A percentile compares a stretch with the other conserved stretches of the same genome.
These are phyloP conservation scores for Serranus cabrilla DNA, from an alignment of 2,797 vertebrate species.

Conservation along the genomic window DNA sequence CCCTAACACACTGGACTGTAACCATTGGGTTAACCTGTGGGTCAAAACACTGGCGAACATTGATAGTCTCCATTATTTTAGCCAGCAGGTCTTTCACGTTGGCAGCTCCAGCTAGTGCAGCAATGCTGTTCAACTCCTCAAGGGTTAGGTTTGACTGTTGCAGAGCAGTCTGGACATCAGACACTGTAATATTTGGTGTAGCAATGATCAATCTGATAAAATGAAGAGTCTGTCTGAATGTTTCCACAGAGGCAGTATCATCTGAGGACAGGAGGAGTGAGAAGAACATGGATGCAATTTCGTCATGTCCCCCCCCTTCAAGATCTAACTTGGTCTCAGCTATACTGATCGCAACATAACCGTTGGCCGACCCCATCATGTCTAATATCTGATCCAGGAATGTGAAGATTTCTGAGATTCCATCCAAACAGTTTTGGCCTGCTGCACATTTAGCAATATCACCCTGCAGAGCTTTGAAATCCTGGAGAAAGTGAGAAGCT, in stretches of 20 bases:
- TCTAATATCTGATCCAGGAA: slow-evolving; percentile 70
- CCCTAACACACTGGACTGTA: slow-evolving; percentile 69
- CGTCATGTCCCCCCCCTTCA: slow-evolving; percentile 47
- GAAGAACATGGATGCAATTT: slow-evolving; percentile 64
- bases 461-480: slow-evolving; percentile 68
- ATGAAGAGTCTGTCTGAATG: slow-evolving; percentile 63
- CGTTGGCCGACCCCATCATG: slow-evolving; percentile 40
- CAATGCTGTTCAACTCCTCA: slow-evolving; percentile 70
- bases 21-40: slow-evolving; percentile 32
- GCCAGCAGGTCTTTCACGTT: slow-evolving; percentile 63
- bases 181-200: slow-evolving; percentile 64
- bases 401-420: slow-evolving; percentile 68
- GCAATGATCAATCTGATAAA: slow-evolving; percentile 71
- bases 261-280: slow-evolving; percentile 68
- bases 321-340: slow-evolving; percentile 17
- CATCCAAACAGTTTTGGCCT: slow-evolving; percentile 71
- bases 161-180: slow-evolving; percentile 72
- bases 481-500: slow-evolving; percentile 60
- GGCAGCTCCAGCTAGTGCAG: slow-evolving; percentile 52
- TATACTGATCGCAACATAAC: slow-evolving; percentile 48
- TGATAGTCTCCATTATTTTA: slow-evolving; percentile 60
- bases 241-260: slow-evolving; percentile 54
- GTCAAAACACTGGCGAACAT: slow-evolving; percentile 74
- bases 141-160: slow-evolving; percentile 78
- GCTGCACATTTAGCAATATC: slow-evolving; percentile 63